phyloP scores from a whole-genome alignment of 2,797 vertebrate species.

The Fundulus diaphanus region DNA sequence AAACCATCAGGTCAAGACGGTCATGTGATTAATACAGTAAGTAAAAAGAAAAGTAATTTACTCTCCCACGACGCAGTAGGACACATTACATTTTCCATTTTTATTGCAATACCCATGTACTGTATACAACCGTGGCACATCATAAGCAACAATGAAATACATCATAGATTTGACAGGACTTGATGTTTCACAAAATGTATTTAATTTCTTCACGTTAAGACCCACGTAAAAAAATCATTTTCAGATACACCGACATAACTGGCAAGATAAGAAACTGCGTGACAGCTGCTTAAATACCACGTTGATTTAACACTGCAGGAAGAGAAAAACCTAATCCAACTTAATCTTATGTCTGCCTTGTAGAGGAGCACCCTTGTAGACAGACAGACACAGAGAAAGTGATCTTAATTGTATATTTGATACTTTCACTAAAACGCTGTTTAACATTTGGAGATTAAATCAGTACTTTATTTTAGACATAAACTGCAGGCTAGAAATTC shows the following conservation, averaged over 20 bases:
- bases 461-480: not conserved
- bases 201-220: not conserved
- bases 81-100: not conserved
- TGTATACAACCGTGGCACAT: not conserved
- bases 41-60: not conserved
- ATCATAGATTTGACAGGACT: not conserved
- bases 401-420: slow-evolving; percentile 25
- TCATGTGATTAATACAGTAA: not conserved
- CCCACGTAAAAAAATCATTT: not conserved
- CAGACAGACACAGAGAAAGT: slow-evolving; percentile 22
- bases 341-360: slow-evolving; percentile 48
- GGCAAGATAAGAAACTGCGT: not conserved
- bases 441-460: slow-evolving; percentile 7
- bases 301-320: slow-evolving; percentile 50
- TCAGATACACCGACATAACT: not conserved
- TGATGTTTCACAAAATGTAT: not conserved
- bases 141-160: not conserved
- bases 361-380: slow-evolving; percentile 57
- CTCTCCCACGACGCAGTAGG: not conserved
- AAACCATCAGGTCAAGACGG: not conserved
- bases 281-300: not conserved
- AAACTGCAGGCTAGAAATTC: not conserved
- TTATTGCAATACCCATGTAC: not conserved
- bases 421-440: slow-evolving; percentile 5
- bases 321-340: slow-evolving; percentile 62